Percentiles rank a stretch among this genome's conserved stretches.
Evolutionary conservation across 1,140 invertebrate genomes (phyloP).

Genomic region (Nasonia vitripennis): DNA sequence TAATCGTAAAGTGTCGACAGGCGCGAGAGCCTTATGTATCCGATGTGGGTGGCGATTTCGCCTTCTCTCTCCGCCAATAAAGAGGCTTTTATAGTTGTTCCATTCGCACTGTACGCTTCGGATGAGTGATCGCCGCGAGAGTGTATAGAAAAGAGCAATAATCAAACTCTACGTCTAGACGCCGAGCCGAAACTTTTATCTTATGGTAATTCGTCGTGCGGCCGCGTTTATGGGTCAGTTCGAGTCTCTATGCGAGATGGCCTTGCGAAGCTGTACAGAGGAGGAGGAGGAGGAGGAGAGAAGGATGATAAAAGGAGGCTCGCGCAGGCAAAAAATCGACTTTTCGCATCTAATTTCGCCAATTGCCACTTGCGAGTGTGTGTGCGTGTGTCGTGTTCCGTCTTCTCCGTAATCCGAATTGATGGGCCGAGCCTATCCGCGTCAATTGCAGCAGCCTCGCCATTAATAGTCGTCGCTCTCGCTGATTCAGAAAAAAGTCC

Average conservation of each 20-base stretch:
- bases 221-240: neutral
- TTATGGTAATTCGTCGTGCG: neutral
- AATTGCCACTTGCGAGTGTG: neutral
- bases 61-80: slow-evolving; percentile 1
- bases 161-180: slow-evolving; percentile 24
- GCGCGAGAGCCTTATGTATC: too few species aligned
- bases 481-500: neutral
- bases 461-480: slow-evolving; percentile 27
- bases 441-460: neutral
- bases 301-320: too few species aligned
- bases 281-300: too few species aligned
- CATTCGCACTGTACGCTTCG: neutral
- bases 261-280: neutral
- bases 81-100: slow-evolving; percentile 1
- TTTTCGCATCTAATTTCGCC: neutral
- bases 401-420: slow-evolving; percentile 35
- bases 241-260: neutral
- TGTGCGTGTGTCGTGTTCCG: too few species aligned
- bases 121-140: slow-evolving; percentile 5
- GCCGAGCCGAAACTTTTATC: neutral
- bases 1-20: neutral
- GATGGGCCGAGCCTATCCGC: neutral
- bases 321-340: neutral
- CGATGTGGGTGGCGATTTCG: slow-evolving; percentile 39
- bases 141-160: neutral